A percentile compares a stretch with the other conserved stretches of the same genome.
Conservation (phyloP, 2,888 invertebrate genomes). For the Lasioglossum figueresi region DNA sequence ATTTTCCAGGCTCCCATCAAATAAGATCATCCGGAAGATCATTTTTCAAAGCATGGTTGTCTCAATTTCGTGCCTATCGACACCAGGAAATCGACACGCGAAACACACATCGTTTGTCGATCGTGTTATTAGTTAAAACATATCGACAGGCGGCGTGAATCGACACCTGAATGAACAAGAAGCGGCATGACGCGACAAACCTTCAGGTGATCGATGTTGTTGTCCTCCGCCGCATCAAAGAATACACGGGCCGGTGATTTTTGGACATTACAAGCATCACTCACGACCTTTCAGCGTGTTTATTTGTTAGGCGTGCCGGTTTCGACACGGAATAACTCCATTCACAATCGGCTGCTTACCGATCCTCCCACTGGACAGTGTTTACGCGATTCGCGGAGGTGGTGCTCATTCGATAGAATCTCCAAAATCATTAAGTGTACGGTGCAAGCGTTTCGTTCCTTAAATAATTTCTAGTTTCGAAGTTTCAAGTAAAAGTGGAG, state of each 20-base stretch:
- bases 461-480: not conserved
- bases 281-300: conserved; percentile 50
- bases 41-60: not conserved
- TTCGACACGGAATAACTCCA: not conserved
- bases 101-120: conserved; percentile 29
- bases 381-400: not conserved
- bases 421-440: too few relatives aligned
- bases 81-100: conserved; percentile 26
- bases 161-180: conserved; percentile 72
- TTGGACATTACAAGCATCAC: conserved; percentile 37
- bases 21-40: not conserved
- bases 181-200: conserved; percentile 78
- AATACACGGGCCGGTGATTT: conserved; percentile 37
- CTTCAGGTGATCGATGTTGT: conserved; percentile 77
- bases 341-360: conserved; percentile 1
- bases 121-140: conserved; percentile 68
- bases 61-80: conserved; percentile 8
- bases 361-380: not conserved
- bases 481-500: not conserved
- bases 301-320: conserved; percentile 4
- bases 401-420: not conserved
- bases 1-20: not conserved
- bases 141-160: conserved; percentile 72
- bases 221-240: conserved; percentile 35
- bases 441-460: not conserved